These are phyloP conservation scores for Clamator glandarius DNA, from an alignment of 2,797 vertebrate genomes.

Conservation along the genomic window DNA sequence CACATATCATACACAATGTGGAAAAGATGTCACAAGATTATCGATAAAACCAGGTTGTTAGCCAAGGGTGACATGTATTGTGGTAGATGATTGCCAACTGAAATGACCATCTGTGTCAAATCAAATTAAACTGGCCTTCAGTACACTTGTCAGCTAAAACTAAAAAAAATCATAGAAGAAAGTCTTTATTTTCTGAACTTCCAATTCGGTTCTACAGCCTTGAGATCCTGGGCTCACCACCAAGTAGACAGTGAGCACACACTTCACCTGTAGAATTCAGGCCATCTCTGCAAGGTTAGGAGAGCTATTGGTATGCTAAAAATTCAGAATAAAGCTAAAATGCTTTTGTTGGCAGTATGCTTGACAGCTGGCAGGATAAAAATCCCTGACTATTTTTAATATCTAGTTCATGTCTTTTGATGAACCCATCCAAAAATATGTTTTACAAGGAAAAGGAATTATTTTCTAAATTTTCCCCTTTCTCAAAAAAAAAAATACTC, in stretches of 20 bases:
- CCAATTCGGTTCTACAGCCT: not conserved
- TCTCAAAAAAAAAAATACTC: not conserved
- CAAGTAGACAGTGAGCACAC: not conserved
- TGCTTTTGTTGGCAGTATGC: not conserved
- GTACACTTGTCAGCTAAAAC: constrained; percentile 10
- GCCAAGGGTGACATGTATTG: constrained; percentile 14
- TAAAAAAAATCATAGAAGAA: not conserved
- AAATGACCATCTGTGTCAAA: constrained; percentile 34
- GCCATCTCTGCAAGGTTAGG: not conserved
- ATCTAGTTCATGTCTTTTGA: accelerated
- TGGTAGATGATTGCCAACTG: constrained; percentile 18
- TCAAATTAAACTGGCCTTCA: not conserved
- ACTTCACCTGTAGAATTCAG: not conserved
- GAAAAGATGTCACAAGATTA: constrained; percentile 36
- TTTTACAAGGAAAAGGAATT: not conserved
- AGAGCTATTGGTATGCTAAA: not conserved
- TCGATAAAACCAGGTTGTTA: not conserved
- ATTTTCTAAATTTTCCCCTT: not conserved
- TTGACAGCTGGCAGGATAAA: not conserved
- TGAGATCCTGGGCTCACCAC: not conserved
- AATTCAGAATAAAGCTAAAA: not conserved
- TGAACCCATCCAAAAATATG: not conserved
- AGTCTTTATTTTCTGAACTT: constrained; percentile 7
- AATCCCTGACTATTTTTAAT: not conserved
- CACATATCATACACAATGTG: not conserved